Conservation (phyloP, 2,797 vertebrate species). For the Heteromormyrus szaboi region DNA sequence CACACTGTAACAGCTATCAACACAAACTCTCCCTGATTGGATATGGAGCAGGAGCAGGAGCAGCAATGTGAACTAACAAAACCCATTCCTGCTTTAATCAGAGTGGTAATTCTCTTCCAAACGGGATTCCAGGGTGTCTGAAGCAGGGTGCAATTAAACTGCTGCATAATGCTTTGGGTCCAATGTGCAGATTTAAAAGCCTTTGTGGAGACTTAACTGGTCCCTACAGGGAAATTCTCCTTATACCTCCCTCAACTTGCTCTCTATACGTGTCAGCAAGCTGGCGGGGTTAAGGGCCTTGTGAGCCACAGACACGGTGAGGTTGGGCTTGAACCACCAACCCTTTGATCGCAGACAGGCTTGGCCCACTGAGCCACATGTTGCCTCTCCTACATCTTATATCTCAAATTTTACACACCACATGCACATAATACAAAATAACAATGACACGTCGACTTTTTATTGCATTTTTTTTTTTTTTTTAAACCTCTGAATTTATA, state of each 20-base stretch:
- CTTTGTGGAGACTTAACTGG: not conserved
- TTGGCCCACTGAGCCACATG: too few species aligned
- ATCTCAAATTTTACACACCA: not conserved
- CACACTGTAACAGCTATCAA: not conserved
- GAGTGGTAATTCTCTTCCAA: not conserved
- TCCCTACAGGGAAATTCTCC: not conserved
- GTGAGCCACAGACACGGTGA: not conserved
- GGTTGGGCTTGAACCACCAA: too few species aligned
- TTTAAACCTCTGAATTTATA: slow-evolving; percentile 37
- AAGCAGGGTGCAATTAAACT: not conserved
- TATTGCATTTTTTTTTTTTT: not conserved
- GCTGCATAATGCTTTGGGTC: not conserved
- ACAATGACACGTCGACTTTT: not conserved
- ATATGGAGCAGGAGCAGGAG: not conserved
- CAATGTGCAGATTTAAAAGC: not conserved
- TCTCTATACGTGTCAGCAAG: too few species aligned
- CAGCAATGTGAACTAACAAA: not conserved
- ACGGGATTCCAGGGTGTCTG: not conserved
- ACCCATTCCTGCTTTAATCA: not conserved
- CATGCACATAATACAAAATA: not conserved
- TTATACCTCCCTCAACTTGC: not conserved
- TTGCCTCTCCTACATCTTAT: fast-evolving
- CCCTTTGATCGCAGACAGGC: not conserved
- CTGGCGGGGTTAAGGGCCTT: not conserved
- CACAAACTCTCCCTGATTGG: not conserved